Conservation (phyloP, 2,113 vertebrate genomes). For the Tamias sibiricus region DNA sequence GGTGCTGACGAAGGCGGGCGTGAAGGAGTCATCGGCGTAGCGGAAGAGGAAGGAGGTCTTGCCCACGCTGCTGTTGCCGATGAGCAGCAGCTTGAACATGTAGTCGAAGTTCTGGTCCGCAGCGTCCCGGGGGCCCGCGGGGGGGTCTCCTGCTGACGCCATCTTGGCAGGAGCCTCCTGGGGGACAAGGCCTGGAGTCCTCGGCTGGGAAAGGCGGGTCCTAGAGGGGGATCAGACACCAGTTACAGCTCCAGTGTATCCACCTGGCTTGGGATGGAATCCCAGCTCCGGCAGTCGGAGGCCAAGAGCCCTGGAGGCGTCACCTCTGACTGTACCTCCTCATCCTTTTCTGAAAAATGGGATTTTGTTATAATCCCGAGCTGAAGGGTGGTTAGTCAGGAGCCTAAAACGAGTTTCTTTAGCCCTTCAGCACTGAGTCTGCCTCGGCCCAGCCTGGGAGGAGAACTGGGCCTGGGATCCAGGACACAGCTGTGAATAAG, state of each 20-base stretch:
- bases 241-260: background rate
- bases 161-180: slow-evolving; percentile 81
- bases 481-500: background rate
- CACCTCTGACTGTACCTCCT: background rate
- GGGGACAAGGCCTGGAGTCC: background rate
- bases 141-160: slow-evolving; percentile 90
- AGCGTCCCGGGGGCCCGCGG: slow-evolving; percentile 90
- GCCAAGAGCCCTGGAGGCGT: background rate
- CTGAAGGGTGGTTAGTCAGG: background rate
- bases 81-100: slow-evolving; percentile 96
- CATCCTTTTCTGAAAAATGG: background rate
- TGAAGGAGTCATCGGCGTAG: slow-evolving; percentile 95
- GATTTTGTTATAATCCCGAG: no score
- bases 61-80: slow-evolving; percentile 95
- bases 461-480: background rate
- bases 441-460: background rate
- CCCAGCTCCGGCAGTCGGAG: background rate
- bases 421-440: background rate
- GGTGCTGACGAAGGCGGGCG: slow-evolving; percentile 94
- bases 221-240: background rate
- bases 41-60: slow-evolving; percentile 97
- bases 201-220: background rate
- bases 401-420: background rate
- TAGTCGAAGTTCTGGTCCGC: slow-evolving; percentile 97
- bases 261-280: background rate